phyloP scores from a whole-genome alignment of 1,140 invertebrate species.

The Pissodes strobi region DNA sequence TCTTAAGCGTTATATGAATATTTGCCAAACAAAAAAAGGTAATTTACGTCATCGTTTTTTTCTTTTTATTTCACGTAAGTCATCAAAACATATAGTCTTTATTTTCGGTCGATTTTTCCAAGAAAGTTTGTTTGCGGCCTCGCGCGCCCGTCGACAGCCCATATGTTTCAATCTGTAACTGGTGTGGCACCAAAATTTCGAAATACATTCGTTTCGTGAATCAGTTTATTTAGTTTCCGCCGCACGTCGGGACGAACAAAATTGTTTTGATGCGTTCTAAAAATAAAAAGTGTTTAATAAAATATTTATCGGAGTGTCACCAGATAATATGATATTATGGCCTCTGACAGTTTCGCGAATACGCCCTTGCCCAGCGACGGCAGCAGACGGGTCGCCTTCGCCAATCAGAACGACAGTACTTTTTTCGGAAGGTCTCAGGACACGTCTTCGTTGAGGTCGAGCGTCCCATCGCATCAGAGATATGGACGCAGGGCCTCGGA shows the following conservation, averaged over 20 bases:
- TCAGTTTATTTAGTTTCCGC: conserved; percentile 24
- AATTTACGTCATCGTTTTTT: no score
- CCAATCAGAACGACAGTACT: background rate
- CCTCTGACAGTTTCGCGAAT: background rate
- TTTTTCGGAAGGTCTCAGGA: background rate
- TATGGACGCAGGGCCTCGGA: conserved; percentile 70
- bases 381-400: conserved; percentile 11
- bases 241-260: conserved; percentile 13
- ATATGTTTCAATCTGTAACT: background rate
- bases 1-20: no score
- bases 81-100: background rate
- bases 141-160: background rate
- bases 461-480: conserved; percentile 8
- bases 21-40: no score
- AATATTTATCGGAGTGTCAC: conserved; percentile 13
- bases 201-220: no score
- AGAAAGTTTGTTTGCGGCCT: background rate
- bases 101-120: background rate
- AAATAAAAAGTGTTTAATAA: conserved; percentile 18
- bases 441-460: background rate
- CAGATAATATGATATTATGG: no score
- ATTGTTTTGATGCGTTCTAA: conserved; percentile 27
- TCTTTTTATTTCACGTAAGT: no score
- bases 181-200: background rate
- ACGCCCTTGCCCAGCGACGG: conserved; percentile 10